Percentiles rank a stretch among this genome's conserved stretches.
These are phyloP conservation scores for Lycaon pictus DNA, from an alignment of 2,113 vertebrate genomes.

Conservation along the genomic window DNA sequence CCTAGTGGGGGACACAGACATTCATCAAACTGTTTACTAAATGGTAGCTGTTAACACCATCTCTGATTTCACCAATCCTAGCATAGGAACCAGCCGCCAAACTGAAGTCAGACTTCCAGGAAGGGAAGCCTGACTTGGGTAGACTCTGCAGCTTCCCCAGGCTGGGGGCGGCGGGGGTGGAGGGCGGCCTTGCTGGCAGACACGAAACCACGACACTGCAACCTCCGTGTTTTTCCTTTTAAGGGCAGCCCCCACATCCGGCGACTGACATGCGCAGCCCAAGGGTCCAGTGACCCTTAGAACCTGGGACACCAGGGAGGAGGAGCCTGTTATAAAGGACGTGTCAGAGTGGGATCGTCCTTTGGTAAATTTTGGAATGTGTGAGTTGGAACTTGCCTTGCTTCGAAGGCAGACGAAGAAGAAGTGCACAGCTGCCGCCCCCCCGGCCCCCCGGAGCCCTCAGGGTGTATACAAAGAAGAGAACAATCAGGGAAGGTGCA, in stretches of 20 bases:
- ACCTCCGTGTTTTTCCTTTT: neutral
- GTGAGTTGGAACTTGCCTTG: neutral
- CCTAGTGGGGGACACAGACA: neutral
- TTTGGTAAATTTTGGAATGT: neutral
- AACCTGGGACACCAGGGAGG: neutral
- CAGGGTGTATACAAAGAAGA: neutral
- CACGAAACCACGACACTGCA: too few relatives aligned
- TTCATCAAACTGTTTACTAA: conserved; percentile 13
- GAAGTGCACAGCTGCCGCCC: neutral
- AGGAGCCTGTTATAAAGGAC: neutral
- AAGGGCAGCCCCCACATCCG: neutral
- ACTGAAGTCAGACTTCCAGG: neutral
- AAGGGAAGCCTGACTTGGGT: neutral
- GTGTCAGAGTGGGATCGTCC: neutral
- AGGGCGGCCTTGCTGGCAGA: neutral
- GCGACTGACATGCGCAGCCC: neutral
- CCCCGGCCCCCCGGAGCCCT: neutral
- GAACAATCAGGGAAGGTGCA: neutral
- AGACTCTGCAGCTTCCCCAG: neutral
- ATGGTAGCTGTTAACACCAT: neutral
- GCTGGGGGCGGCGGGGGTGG: neutral
- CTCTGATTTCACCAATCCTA: neutral
- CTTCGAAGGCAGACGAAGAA: conserved; percentile 25
- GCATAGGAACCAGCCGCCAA: neutral
- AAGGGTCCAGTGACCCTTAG: neutral